A percentile compares a stretch with the other conserved stretches of the same genome.
phyloP scores from a whole-genome alignment of 2,797 vertebrate species.

The Helostoma temminkii region DNA sequence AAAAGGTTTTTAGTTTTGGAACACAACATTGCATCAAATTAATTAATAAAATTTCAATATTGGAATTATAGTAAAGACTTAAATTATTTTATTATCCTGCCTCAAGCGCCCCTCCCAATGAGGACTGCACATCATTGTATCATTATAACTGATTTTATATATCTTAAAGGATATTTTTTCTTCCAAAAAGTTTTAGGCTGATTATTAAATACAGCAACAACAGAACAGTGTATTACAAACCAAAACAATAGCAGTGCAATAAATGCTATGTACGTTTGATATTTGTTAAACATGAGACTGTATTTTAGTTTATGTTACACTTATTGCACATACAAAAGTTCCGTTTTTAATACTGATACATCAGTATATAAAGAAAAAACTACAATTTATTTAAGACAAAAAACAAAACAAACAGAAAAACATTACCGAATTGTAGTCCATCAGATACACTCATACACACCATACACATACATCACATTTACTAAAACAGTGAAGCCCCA shows the following conservation, averaged over 20 bases:
- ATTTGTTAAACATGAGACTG: background rate
- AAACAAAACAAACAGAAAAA: too few species aligned
- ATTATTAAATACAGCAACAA: conserved; percentile 8
- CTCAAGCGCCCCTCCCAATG: background rate
- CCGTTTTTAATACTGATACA: too few species aligned
- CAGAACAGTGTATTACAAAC: background rate
- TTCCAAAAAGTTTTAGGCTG: background rate
- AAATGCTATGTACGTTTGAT: conserved; percentile 5
- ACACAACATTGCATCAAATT: background rate
- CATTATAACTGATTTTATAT: background rate
- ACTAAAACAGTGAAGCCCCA: too few species aligned
- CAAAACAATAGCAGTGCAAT: conserved; percentile 1
- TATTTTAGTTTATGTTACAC: conserved; percentile 2
- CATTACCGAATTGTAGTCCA: too few species aligned
- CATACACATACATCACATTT: too few species aligned
- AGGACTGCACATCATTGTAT: background rate
- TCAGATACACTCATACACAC: too few species aligned
- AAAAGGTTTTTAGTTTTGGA: background rate
- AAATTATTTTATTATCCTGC: background rate
- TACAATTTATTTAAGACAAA: too few species aligned
- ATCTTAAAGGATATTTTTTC: background rate
- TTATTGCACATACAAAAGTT: background rate
- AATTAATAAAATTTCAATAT: background rate
- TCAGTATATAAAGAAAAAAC: too few species aligned
- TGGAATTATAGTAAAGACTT: background rate